Base-by-base conservation (phyloP, 2,888 invertebrate species). In the Parnassius orleans region DNA sequence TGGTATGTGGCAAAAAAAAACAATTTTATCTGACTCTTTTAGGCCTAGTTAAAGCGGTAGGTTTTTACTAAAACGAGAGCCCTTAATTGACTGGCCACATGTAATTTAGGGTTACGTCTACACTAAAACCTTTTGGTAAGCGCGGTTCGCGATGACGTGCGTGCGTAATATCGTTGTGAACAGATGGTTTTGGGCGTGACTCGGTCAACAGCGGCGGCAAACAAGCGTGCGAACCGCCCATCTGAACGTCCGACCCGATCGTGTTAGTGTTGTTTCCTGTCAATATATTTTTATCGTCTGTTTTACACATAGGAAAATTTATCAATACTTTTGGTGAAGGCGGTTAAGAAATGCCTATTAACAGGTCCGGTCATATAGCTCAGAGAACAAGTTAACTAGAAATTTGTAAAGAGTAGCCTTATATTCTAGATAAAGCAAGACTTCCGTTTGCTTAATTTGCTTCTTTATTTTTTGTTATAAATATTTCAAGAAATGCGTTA, bases 151-250 rank as follows among this genome's bases (percentile, higher is more conserved):
- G 77, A 75, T 79, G 78, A 77, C 76, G 80, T 80, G 81, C 83
- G 80, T 84, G 83, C 77, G 81, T 80, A 80, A 83, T 83, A 79
- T 83, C 77, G 78, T 79, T 78, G 70, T 71, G 77, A 76, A 72
- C 81, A 83, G 79, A 80, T 80, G 83, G 77, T 69, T 74, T 64
- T 74, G 77, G 77, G 75, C 73, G 83, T 73, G 71, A 50, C 71
- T 78, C 48, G 48, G 84, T 86, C 86, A 86, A 86, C 83, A 86
- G 70, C 72, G 75, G 60, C 72, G 65, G 76, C 77, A 85, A 85
- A 86, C 80, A 85, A 69, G 78, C 83, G 80, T 85, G 84, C 76
- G 81, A 83, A 80, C 71, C 62, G 58, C 54, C 54, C 62, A 58
- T 58, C 58, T 58, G 62, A 58, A 60, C 53, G 33, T 24, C 58